These are phyloP conservation scores for Aphrophora alni DNA, from an alignment of 2,888 invertebrate genomes.

Conservation along the genomic window DNA sequence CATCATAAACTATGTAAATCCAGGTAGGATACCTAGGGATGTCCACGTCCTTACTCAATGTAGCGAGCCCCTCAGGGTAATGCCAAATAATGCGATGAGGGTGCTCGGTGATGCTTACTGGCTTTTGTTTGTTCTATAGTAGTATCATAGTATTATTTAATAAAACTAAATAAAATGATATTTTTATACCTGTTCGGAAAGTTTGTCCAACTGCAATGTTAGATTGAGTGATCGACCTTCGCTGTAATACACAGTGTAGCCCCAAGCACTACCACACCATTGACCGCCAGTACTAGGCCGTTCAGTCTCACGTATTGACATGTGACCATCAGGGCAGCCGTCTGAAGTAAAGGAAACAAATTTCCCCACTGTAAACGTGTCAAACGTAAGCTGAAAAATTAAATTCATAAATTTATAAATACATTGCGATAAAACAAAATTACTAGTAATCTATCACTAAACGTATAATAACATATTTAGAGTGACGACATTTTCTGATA, in stretches of 20 bases:
- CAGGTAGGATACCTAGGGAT: no score
- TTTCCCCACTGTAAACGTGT: slow-evolving; percentile 82
- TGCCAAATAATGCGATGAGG: no score
- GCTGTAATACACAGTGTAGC: slow-evolving; percentile 85
- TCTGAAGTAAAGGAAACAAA: slow-evolving; percentile 79
- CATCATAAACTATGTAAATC: no score
- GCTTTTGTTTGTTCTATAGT: no score
- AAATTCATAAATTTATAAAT: no score
- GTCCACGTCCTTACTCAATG: no score
- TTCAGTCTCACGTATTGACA: slow-evolving; percentile 76
- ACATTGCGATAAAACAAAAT: not conserved
- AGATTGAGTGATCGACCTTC: slow-evolving; percentile 81
- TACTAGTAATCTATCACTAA: not conserved
- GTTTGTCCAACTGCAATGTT: slow-evolving; percentile 71
- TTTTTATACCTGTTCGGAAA: slow-evolving; percentile 71
- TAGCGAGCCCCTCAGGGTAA: no score
- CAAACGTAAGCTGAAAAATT: slow-evolving; percentile 77
- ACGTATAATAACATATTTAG: not conserved
- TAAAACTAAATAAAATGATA: no score
- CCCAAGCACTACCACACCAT: slow-evolving; percentile 86
- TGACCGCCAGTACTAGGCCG: slow-evolving; percentile 76
- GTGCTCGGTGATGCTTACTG: no score
- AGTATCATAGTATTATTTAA: no score
- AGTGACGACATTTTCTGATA: not conserved
- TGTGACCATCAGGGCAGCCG: slow-evolving; percentile 83